phyloP scores from a whole-genome alignment of 2,113 vertebrate species.

The Anhinga anhinga region DNA sequence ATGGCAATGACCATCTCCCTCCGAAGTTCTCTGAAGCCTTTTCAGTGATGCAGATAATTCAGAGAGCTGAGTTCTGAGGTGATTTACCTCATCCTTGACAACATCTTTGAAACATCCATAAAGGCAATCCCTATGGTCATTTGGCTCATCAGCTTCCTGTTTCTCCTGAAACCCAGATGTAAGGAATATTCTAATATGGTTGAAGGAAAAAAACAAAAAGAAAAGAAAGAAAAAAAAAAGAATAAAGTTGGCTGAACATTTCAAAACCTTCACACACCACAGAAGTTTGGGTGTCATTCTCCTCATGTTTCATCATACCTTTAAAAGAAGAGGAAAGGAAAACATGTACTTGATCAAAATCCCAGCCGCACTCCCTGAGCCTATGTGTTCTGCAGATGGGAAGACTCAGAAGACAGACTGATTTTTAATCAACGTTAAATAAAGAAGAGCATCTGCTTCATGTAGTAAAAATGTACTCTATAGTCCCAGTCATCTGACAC shows the following conservation, averaged over 20 bases:
- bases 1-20: neutral
- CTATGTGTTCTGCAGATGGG: conserved; percentile 43
- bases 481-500: neutral
- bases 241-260: neutral
- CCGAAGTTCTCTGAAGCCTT: neutral
- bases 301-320: conserved; percentile 38
- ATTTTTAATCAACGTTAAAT: neutral
- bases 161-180: conserved; percentile 1
- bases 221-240: neutral
- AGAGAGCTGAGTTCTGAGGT: neutral
- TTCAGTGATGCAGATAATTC: neutral
- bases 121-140: neutral
- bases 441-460: conserved; percentile 37
- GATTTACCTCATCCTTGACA: neutral
- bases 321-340: conserved; percentile 29
- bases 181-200: neutral
- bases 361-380: neutral
- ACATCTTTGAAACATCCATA: neutral
- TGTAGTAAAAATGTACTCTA: neutral
- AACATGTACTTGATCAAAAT: conserved; percentile 34
- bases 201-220: neutral
- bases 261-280: neutral
- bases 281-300: conserved; percentile 22
- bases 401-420: conserved; percentile 4
- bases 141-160: neutral